Evolutionary conservation across 2,888 invertebrate genomes (phyloP).

Genomic region (Aelia acuminata): DNA sequence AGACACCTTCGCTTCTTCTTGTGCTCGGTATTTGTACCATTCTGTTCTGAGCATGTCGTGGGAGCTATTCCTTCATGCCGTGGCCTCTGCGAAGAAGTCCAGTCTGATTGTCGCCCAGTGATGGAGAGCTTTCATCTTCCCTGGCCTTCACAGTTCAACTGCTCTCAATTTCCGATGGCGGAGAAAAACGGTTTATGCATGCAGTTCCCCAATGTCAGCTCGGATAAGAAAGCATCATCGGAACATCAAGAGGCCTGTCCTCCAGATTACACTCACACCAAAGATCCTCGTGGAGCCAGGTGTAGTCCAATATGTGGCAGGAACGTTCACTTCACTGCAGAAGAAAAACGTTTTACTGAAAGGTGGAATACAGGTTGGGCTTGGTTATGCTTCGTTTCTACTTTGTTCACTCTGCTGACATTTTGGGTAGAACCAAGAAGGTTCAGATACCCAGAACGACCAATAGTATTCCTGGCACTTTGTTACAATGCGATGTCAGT

Average conservation of each 20-base stretch:
- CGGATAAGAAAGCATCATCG: constrained; percentile 68
- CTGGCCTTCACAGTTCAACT: constrained; percentile 84
- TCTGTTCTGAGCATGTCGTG: constrained; percentile 89
- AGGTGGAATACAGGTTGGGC: constrained; percentile 84
- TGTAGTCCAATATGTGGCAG: constrained; percentile 76
- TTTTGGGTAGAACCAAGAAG: constrained; percentile 90
- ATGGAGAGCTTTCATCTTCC: constrained; percentile 75
- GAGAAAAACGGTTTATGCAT: constrained; percentile 82
- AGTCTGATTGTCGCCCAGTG: constrained; percentile 79
- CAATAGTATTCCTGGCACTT: constrained; percentile 89
- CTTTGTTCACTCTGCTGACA: constrained; percentile 86
- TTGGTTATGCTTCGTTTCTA: constrained; percentile 83
- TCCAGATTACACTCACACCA: constrained; percentile 65
- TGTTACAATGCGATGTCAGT: constrained; percentile 87
- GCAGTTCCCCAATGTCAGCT: constrained; percentile 72
- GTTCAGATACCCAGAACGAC: constrained; percentile 91
- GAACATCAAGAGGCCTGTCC: constrained; percentile 70
- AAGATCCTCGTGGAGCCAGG: constrained; percentile 71
- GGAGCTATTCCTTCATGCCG: constrained; percentile 89
- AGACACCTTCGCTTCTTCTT: constrained; percentile 86
- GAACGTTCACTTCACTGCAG: constrained; percentile 78
- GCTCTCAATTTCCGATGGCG: constrained; percentile 80
- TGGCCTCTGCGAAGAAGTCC: constrained; percentile 85
- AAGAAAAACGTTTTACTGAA: constrained; percentile 73
- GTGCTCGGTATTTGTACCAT: constrained; percentile 91